These are phyloP conservation scores for Subacronicta megacephala DNA, from an alignment of 2,888 invertebrate species.

Conservation along the genomic window DNA sequence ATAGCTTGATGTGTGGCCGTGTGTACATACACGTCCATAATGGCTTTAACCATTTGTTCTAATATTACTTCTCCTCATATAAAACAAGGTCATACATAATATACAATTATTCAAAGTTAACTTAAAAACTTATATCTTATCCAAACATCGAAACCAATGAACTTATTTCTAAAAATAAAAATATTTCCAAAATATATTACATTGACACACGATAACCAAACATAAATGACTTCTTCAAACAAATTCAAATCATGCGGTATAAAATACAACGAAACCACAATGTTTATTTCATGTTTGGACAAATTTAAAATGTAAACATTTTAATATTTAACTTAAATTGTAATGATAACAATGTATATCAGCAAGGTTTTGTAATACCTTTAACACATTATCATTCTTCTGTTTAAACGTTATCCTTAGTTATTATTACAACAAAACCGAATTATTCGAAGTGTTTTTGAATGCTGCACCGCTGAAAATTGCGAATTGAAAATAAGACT, in stretches of 20 bases:
- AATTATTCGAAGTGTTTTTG: not conserved
- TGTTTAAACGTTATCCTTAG: too few relatives aligned
- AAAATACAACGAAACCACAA: constrained; percentile 1
- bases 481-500: not conserved
- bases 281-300: constrained; percentile 14
- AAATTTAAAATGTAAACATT: constrained; percentile 11
- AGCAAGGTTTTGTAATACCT: not conserved
- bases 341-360: not conserved
- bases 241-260: not conserved
- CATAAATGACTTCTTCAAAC: constrained; percentile 15
- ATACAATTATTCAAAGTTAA: too few relatives aligned
- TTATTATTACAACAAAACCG: too few relatives aligned
- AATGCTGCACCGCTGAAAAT: not conserved
- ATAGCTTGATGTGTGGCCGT: too few relatives aligned
- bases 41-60: too few relatives aligned
- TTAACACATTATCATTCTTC: too few relatives aligned
- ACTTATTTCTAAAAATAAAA: not conserved
- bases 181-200: not conserved
- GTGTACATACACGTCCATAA: too few relatives aligned
- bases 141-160: not conserved
- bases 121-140: not conserved
- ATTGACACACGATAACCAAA: constrained; percentile 3
- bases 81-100: too few relatives aligned
- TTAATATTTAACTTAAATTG: not conserved
- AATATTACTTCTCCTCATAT: too few relatives aligned